These are phyloP conservation scores for Smittia sp. DNA, from an alignment of 2,888 invertebrate genomes.

Conservation along the genomic window DNA sequence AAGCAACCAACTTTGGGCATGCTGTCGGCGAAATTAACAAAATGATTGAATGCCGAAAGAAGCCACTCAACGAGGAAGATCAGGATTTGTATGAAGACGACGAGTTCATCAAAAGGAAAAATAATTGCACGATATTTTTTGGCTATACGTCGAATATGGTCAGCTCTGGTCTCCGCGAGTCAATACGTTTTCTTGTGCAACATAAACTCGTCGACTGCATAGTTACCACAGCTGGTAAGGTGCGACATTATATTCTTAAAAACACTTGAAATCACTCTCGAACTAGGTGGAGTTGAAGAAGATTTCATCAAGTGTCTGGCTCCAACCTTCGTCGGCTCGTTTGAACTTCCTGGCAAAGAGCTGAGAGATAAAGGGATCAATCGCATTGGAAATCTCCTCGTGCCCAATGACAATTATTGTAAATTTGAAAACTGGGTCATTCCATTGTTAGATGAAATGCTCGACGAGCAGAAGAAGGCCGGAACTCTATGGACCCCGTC, in stretches of 20 bases:
- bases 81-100: conserved; percentile 71
- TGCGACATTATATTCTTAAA: not conserved
- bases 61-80: conserved; percentile 66
- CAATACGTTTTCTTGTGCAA: conserved; percentile 80
- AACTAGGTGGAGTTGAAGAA: conserved; percentile 84
- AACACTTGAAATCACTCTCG: not conserved
- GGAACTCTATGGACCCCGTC: conserved; percentile 87
- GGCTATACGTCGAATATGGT: conserved; percentile 98
- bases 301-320: conserved; percentile 98
- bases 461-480: conserved; percentile 77
- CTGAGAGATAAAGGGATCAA: conserved; percentile 84
- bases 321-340: conserved; percentile 91
- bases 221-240: conserved; percentile 84
- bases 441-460: conserved; percentile 87
- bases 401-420: conserved; percentile 98
- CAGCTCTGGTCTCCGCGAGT: conserved; percentile 91
- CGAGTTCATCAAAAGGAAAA: conserved; percentile 71
- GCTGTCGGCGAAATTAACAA: conserved; percentile 88
- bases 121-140: conserved; percentile 90
- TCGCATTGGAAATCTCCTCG: conserved; percentile 81
- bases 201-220: conserved; percentile 86
- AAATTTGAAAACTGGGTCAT: conserved; percentile 94
- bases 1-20: conserved; percentile 91
- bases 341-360: conserved; percentile 73
- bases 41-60: conserved; percentile 76